These are phyloP conservation scores for Drosophila barbarae DNA, from an alignment of 2,888 invertebrate species.

Conservation along the genomic window DNA sequence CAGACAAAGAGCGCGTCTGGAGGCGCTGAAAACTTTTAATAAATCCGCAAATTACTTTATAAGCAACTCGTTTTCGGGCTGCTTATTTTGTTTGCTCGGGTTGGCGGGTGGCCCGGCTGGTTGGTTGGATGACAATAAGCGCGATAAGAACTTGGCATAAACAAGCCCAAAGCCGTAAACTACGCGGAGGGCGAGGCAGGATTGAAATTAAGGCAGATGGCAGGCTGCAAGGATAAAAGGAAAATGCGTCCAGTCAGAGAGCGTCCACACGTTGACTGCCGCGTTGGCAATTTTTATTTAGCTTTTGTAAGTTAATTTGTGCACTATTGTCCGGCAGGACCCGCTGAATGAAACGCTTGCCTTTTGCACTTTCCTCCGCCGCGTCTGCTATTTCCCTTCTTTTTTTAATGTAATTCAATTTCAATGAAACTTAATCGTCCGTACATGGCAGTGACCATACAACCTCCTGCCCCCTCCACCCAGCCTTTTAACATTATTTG, in stretches of 20 bases:
- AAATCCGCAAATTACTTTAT: constrained; percentile 72
- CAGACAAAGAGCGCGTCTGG: constrained; percentile 46
- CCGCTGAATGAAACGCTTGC: constrained; percentile 53
- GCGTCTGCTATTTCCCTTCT: constrained; percentile 2
- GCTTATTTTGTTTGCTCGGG: constrained; percentile 33
- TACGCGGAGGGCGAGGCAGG: constrained; percentile 32
- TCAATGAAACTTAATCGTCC: constrained; percentile 74
- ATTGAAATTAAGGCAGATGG: constrained; percentile 64
- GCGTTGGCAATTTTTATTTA: constrained; percentile 70
- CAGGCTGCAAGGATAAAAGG: constrained; percentile 39
- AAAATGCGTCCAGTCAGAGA: constrained; percentile 37
- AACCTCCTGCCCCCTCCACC: neutral
- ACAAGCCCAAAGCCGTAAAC: constrained; percentile 61
- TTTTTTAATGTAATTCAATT: constrained; percentile 73
- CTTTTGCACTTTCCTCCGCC: constrained; percentile 61
- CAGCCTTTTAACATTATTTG: constrained; percentile 66
- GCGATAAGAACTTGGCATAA: constrained; percentile 50
- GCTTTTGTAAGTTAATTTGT: constrained; percentile 74
- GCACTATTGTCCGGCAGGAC: constrained; percentile 66
- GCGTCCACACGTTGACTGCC: constrained; percentile 35
- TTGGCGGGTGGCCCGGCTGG: neutral
- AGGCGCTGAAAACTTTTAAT: constrained; percentile 68
- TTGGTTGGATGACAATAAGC: constrained; percentile 33
- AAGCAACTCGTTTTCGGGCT: constrained; percentile 55
- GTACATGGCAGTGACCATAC: constrained; percentile 46